Percentiles rank a stretch among this genome's conserved stretches.
phyloP scores from a whole-genome alignment of 2,113 vertebrate genomes.

The Sebastes schlegelii region DNA sequence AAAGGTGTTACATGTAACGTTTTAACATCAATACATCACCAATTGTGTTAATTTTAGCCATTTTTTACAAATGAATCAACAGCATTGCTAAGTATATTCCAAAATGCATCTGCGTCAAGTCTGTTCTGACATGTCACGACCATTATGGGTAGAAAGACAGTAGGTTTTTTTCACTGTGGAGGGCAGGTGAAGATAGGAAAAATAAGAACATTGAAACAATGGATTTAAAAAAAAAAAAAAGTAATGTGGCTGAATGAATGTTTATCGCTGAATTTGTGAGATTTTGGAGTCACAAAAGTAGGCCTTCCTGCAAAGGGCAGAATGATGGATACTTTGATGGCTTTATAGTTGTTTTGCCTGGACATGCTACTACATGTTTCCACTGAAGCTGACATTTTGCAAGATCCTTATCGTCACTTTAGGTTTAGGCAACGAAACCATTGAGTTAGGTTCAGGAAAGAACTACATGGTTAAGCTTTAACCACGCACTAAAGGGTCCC shows the following conservation, averaged over 20 bases:
- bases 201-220: not conserved
- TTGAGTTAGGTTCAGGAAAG: no score
- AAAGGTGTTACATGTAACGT: slow-evolving; percentile 22
- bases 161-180: not conserved
- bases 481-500: no score
- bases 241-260: not conserved
- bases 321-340: not conserved
- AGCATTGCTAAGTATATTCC: not conserved
- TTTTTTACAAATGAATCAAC: not conserved
- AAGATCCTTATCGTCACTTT: not conserved
- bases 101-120: slow-evolving; percentile 32
- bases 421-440: no score
- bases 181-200: not conserved
- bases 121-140: not conserved
- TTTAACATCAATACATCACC: slow-evolving; percentile 47
- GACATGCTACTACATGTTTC: not conserved
- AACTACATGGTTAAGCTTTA: no score
- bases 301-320: not conserved
- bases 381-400: not conserved
- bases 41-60: not conserved
- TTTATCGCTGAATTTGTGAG: not conserved
- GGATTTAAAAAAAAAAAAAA: not conserved
- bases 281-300: not conserved
- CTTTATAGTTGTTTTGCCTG: not conserved
- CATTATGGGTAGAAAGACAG: not conserved